Base-by-base conservation (phyloP, 2,113 vertebrate species). In the Campylomormyrus tamandua region DNA sequence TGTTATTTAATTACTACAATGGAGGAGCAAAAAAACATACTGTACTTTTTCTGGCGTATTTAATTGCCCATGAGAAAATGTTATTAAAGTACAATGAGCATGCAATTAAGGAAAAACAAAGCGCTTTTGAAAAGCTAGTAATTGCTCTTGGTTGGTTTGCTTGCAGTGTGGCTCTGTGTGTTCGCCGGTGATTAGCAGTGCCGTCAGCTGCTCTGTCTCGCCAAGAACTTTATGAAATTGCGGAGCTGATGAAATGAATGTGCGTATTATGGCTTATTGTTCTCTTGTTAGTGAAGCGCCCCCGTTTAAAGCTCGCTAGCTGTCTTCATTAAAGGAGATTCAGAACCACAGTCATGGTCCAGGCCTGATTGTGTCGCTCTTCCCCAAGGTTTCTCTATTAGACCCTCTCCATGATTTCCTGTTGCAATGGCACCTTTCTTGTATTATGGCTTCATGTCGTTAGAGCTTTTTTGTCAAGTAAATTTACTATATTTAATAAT, bases 71-170 rank as follows among this genome's bases (percentile, higher is more conserved):
- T 53, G 49, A 53, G 85, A 53, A 87, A 87, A 87, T 53, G 85
- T 52, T 87, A 52, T 87, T 87, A 87, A 52, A 87, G 85, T 48
- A 87, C 85, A 87, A 87, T 87, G 85, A 87, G 45, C 49, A 87
- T 53, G 49, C n/a, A 87, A 87, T 87, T 87, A 87, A 52, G 85
- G 45, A 87, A 52, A 87, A 87, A 52, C 46, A 87, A 52, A 87
- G 48, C 85, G 6, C 48, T 52, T 52, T 87, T 87, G 85, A 52
- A 52, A 52, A 52, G 85, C 48, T 52, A n/a, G 48, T 87, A 52
- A 49, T 87, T 45, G 45, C 49, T 31, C 46, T 48, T 50, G 27
- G 85, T 49, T 50, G 48, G 11, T 27, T 52, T 52, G 49, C 49
- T n/a, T 48, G 39, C 85, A 48, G 46, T n/a, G 15, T 3, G 39